Percentiles rank a stretch among this genome's conserved stretches.
These are phyloP conservation scores for Triops longicaudatus DNA, from an alignment of 1,140 invertebrate genomes.

Conservation along the genomic window DNA sequence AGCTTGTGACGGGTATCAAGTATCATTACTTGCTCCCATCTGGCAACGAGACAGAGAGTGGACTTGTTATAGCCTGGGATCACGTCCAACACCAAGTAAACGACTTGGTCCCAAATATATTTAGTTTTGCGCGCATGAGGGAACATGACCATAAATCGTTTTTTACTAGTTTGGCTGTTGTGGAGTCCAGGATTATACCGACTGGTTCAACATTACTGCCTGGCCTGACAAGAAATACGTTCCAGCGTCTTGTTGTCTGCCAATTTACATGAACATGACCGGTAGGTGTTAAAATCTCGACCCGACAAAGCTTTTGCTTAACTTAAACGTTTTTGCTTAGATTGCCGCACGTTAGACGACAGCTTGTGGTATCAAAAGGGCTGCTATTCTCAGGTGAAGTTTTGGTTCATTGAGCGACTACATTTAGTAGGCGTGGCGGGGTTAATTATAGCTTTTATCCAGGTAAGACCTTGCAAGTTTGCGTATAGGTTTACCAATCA, in stretches of 20 bases:
- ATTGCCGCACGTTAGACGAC: constrained; percentile 44
- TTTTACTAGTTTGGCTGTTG: constrained; percentile 65
- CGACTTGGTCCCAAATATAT: constrained; percentile 12
- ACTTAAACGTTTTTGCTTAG: constrained; percentile 14
- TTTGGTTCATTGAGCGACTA: constrained; percentile 57
- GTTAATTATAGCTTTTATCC: constrained; percentile 58
- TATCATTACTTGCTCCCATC: constrained; percentile 47
- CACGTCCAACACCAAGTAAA: constrained; percentile 58
- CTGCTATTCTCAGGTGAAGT: constrained; percentile 56
- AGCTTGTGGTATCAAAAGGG: constrained; percentile 55
- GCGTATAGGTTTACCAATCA: not conserved
- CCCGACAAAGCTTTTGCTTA: not conserved
- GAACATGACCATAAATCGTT: constrained; percentile 28
- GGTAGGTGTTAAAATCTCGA: constrained; percentile 31
- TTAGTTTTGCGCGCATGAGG: not conserved
- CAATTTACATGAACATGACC: constrained; percentile 41
- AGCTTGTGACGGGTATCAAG: constrained; percentile 57
- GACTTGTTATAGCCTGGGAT: constrained; percentile 58
- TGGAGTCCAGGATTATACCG: constrained; percentile 68
- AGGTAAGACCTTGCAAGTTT: constrained; percentile 37
- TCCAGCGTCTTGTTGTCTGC: constrained; percentile 70
- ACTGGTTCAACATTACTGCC: constrained; percentile 73
- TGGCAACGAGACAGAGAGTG: constrained; percentile 47
- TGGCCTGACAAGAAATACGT: constrained; percentile 64
- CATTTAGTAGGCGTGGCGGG: constrained; percentile 61